Evolutionary conservation across 53 echinoderm and acorn worm species (phyloP).

Genomic region (Antedon mediterranea): DNA sequence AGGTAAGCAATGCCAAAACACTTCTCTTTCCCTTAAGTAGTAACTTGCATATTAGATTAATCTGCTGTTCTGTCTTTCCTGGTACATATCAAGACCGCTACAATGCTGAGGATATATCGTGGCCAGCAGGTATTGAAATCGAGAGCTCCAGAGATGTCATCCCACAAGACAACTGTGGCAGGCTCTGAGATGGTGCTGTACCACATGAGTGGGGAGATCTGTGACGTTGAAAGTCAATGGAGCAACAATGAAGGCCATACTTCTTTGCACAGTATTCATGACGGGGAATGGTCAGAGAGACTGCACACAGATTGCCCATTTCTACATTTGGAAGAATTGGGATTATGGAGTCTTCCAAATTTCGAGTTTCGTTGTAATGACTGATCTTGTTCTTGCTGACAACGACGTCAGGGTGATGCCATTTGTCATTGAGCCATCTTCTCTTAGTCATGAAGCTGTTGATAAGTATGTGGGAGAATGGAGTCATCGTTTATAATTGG

Average conservation of each 20-base stretch:
- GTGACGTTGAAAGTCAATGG: constrained; percentile 14
- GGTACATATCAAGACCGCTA: constrained; percentile 73
- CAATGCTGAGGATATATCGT: constrained; percentile 52
- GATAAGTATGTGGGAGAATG: constrained; percentile 53
- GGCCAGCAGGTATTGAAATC: constrained; percentile 70
- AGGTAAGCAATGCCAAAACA: too few species aligned
- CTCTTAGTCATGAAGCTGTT: constrained; percentile 36
- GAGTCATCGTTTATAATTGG: constrained; percentile 61
- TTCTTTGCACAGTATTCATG: constrained; percentile 47
- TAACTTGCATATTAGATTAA: too few species aligned
- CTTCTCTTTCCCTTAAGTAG: too few species aligned
- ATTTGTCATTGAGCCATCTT: constrained; percentile 29
- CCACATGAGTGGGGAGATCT: constrained; percentile 45
- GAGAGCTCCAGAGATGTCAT: constrained; percentile 27
- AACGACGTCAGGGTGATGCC: constrained; percentile 67
- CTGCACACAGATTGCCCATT: constrained; percentile 31
- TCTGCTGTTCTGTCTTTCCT: too few species aligned
- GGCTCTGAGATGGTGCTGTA: constrained; percentile 74
- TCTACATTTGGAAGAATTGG: constrained; percentile 61
- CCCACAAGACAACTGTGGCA: constrained; percentile 66
- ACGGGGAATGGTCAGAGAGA: not conserved
- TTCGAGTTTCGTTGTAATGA: constrained; percentile 27
- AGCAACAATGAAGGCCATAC: constrained; percentile 53
- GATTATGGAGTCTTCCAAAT: constrained; percentile 69
- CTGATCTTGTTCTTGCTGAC: constrained; percentile 44